Percentiles rank a stretch among this genome's conserved stretches.
Evolutionary conservation across 2,113 vertebrate genomes (phyloP).

Genomic region (Chauna torquata): DNA sequence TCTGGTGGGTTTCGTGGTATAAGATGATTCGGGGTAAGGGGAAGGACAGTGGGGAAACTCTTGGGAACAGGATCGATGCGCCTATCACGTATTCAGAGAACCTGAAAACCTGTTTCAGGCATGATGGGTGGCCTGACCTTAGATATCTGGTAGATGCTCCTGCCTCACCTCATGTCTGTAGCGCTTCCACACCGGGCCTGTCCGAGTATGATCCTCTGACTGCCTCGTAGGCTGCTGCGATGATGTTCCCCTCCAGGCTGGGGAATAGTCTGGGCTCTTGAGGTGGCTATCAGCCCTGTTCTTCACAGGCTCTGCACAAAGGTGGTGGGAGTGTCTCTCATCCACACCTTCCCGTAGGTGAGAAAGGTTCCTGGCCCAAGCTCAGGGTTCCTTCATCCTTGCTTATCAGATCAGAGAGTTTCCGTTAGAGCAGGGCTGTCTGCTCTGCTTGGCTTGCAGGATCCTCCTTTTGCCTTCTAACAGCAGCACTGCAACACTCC

Average conservation of each 20-base stretch:
- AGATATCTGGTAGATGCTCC: background rate
- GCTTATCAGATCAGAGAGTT: background rate
- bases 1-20: constrained; percentile 79
- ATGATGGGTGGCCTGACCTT: background rate
- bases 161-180: background rate
- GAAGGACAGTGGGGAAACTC: background rate
- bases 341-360: background rate
- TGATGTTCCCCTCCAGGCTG: background rate
- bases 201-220: background rate
- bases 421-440: background rate
- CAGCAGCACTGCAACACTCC: background rate
- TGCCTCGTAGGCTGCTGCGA: background rate
- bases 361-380: background rate
- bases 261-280: background rate
- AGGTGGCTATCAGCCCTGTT: background rate
- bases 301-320: background rate
- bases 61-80: background rate
- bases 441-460: background rate
- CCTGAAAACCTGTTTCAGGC: background rate
- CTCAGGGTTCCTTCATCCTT: background rate
- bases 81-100: background rate
- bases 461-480: background rate
- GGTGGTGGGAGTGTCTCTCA: background rate
- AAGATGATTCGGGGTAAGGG: background rate
- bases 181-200: background rate